A percentile compares a stretch with the other conserved stretches of the same genome.
These are phyloP conservation scores for Pristionchus exspectatus DNA, from an alignment of 2,888 invertebrate species.

Conservation along the genomic window DNA sequence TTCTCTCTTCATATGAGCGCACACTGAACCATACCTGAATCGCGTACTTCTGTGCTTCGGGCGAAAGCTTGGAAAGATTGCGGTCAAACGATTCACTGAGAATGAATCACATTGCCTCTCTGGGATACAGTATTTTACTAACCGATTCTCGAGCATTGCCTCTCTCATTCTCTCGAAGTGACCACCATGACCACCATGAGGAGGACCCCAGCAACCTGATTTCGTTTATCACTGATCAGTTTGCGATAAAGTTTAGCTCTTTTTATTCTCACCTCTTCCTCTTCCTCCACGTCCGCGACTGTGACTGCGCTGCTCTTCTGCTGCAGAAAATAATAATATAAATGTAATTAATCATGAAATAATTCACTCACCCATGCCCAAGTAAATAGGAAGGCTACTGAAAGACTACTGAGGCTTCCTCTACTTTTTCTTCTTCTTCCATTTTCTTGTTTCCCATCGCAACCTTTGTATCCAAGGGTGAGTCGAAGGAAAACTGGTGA, in stretches of 20 bases:
- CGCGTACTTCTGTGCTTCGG: constrained; percentile 50
- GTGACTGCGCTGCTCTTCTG: not conserved
- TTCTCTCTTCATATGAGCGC: not conserved
- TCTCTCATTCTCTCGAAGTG: constrained; percentile 44
- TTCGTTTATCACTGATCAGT: not conserved
- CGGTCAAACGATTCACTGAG: constrained; percentile 17
- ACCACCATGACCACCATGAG: not conserved
- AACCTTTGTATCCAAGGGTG: not conserved
- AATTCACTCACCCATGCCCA: not conserved
- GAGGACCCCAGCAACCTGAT: not conserved
- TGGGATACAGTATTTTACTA: not conserved
- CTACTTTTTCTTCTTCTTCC: not conserved
- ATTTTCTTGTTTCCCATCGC: not conserved
- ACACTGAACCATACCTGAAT: not conserved
- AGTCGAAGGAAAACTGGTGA: not conserved
- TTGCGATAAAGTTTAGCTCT: not conserved
- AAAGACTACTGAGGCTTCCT: not conserved
- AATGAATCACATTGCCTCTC: not conserved
- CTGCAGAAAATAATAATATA: not conserved
- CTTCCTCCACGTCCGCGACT: not conserved
- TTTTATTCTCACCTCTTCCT: not conserved
- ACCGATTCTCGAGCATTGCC: constrained; percentile 15
- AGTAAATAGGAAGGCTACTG: not conserved
- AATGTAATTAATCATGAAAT: not conserved
- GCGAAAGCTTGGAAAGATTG: not conserved